A percentile compares a stretch with the other conserved stretches of the same genome.
Evolutionary conservation across 2,113 vertebrate species (phyloP).

Genomic region (Salvator merianae): DNA sequence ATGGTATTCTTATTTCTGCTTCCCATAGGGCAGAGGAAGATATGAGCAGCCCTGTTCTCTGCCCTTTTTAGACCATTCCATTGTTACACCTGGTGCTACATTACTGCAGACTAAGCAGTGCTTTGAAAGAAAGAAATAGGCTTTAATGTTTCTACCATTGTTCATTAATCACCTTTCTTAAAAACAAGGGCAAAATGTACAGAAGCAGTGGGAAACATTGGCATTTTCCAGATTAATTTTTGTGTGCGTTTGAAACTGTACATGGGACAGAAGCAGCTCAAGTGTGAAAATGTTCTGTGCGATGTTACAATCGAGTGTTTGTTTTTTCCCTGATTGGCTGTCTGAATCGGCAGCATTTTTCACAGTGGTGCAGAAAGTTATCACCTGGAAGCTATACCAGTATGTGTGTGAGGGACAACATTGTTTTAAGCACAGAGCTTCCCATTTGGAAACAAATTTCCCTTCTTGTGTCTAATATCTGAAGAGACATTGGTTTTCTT

Average conservation of each 20-base stretch:
- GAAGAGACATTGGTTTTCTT: constrained; percentile 65
- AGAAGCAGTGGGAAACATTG: too few relatives aligned
- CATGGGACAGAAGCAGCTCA: background rate
- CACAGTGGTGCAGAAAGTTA: constrained; percentile 36
- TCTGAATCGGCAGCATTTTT: constrained; percentile 37
- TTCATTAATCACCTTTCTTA: too few relatives aligned
- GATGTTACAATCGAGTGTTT: background rate
- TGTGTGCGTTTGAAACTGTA: background rate
- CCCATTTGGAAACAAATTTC: constrained; percentile 63
- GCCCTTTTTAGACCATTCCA: background rate
- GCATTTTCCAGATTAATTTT: background rate
- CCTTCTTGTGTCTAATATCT: constrained; percentile 59
- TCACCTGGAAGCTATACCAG: constrained; percentile 51
- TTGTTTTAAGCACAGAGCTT: constrained; percentile 58
- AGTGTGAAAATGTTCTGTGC: background rate
- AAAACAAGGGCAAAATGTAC: background rate
- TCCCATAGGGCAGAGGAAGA: background rate
- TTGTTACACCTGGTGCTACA: background rate
- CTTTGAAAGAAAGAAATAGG: background rate
- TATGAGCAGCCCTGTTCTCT: background rate
- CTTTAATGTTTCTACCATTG: background rate
- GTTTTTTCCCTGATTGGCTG: constrained; percentile 46
- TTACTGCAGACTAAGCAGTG: background rate
- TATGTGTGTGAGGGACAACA: constrained; percentile 46
- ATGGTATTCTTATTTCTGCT: background rate